Evolutionary conservation across 2,797 vertebrate genomes (phyloP).

Genomic region (Periophthalmus magnuspinnatus): DNA sequence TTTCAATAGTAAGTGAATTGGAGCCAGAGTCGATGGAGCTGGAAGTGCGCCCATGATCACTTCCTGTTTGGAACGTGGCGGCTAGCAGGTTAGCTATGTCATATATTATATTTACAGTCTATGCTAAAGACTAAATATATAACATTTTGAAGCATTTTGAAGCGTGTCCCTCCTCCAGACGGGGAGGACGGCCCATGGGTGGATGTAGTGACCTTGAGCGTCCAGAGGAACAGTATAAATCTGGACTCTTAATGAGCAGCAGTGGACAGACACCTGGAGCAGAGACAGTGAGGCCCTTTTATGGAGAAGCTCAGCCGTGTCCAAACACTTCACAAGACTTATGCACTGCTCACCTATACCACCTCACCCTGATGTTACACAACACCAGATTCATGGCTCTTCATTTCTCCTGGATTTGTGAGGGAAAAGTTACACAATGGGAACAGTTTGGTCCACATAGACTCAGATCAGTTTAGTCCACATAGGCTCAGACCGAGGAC

Average conservation of each 20-base stretch:
- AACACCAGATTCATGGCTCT: not conserved
- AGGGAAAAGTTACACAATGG: not conserved
- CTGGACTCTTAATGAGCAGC: slow-evolving; percentile 1
- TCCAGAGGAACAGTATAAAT: not conserved
- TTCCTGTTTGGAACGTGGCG: too few species aligned
- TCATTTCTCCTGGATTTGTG: not conserved
- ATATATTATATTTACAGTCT: too few species aligned
- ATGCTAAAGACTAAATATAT: not conserved
- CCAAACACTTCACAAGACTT: slow-evolving; percentile 9
- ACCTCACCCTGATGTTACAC: not conserved
- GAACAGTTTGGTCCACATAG: not conserved
- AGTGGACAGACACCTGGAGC: slow-evolving; percentile 1
- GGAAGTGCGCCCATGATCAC: too few species aligned
- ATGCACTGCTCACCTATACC: not conserved
- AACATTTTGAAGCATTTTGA: too few species aligned
- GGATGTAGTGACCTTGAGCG: slow-evolving; percentile 3
- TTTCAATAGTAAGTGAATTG: too few species aligned
- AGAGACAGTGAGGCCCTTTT: slow-evolving; percentile 15
- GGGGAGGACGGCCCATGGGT: not conserved
- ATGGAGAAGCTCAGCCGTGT: slow-evolving; percentile 9
- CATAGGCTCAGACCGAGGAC: not conserved
- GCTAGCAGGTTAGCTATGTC: too few species aligned
- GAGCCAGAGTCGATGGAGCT: too few species aligned
- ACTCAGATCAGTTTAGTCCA: not conserved
- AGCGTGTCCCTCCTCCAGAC: not conserved